Evolutionary conservation across 2,113 vertebrate species (phyloP).

Genomic region (Glaucomys volans): DNA sequence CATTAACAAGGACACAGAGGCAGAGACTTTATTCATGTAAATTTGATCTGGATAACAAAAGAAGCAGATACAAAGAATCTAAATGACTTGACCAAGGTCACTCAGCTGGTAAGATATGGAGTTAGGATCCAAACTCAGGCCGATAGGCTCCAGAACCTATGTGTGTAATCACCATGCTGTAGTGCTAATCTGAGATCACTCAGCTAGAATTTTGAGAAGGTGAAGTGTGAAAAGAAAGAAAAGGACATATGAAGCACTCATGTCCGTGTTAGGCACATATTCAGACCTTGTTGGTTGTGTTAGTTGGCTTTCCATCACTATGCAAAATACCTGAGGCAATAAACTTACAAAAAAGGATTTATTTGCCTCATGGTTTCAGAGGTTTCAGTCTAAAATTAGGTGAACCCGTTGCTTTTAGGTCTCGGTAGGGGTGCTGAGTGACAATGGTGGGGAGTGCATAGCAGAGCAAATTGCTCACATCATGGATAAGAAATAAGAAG

Average conservation of each 20-base stretch:
- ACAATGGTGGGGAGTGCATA: background rate
- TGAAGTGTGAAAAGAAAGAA: background rate
- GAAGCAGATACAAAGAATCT: background rate
- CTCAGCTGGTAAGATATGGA: background rate
- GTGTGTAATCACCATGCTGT: background rate
- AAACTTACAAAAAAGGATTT: background rate
- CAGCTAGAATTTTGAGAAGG: background rate
- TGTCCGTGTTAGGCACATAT: background rate
- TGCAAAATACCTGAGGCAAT: background rate
- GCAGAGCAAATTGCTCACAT: background rate
- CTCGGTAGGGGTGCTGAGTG: too few species aligned
- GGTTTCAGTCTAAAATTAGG: background rate
- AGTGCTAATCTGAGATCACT: background rate
- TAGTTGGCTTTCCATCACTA: background rate
- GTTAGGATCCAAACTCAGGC: background rate
- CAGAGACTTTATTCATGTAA: background rate
- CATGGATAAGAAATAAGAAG: background rate
- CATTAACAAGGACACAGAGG: background rate
- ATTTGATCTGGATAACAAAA: background rate
- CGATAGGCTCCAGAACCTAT: background rate
- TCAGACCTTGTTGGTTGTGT: background rate
- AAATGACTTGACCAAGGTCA: background rate
- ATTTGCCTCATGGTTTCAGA: background rate
- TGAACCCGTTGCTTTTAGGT: background rate
- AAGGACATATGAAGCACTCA: background rate